Conservation (phyloP, 1,140 invertebrate species). For the Cephus cinctus region DNA sequence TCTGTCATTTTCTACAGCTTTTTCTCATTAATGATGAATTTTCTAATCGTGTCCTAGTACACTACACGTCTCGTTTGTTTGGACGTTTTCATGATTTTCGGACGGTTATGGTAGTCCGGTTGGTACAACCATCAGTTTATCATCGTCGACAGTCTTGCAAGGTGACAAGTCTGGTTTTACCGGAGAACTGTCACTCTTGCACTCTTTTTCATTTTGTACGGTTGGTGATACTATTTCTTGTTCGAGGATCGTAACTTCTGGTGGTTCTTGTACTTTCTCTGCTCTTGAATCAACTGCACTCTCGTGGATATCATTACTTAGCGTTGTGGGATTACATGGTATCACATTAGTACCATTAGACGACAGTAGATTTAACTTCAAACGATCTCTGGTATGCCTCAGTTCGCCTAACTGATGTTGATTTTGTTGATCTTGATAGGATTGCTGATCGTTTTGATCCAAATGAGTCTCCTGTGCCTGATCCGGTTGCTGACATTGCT, state of each 20-base stretch:
- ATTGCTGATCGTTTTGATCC: conserved; percentile 19
- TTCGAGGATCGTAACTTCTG: conserved; percentile 1
- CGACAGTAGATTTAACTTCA: conserved; percentile 69
- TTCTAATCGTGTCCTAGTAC: conserved; percentile 30
- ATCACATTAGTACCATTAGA: conserved; percentile 9
- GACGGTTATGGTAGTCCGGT: conserved; percentile 31
- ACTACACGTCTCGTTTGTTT: conserved; percentile 34
- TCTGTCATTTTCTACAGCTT: no score
- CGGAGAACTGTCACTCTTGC: no score
- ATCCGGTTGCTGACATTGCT: conserved; percentile 19
- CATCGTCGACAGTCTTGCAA: conserved; percentile 10
- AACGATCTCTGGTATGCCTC: conserved; percentile 68
- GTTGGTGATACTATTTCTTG: conserved; percentile 3
- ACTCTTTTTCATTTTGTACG: conserved; percentile 9
- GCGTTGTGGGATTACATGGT: no score
- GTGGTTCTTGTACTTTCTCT: neutral
- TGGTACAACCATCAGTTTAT: conserved; percentile 12
- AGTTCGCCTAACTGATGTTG: conserved; percentile 64
- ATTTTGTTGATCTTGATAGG: conserved; percentile 27
- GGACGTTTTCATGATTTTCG: conserved; percentile 25
- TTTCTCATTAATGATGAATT: conserved; percentile 23
- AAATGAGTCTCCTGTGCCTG: conserved; percentile 29
- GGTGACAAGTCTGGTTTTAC: no score
- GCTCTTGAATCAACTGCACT: conserved; percentile 2
- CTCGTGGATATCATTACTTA: conserved; percentile 13